Conservation (phyloP, 2,797 vertebrate genomes). For the Pygocentrus nattereri region DNA sequence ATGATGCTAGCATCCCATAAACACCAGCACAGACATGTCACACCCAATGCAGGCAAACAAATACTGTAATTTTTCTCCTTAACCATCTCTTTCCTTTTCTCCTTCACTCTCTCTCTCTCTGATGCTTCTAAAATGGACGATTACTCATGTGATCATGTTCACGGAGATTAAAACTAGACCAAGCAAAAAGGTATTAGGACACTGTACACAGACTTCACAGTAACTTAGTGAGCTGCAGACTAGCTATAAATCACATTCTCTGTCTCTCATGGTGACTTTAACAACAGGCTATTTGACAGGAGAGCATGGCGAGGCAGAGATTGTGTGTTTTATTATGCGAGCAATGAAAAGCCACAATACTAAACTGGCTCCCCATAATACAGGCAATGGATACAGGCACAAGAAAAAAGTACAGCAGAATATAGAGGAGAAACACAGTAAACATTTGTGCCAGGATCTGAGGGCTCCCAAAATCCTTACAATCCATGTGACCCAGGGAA, state of each 20-base stretch:
- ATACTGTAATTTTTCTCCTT: background rate
- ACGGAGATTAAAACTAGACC: background rate
- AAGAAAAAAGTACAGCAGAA: background rate
- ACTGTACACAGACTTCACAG: background rate
- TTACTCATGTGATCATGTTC: no score
- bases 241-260: background rate
- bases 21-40: conserved; percentile 14
- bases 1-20: conserved; percentile 1
- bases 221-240: no score
- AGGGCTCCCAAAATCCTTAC: background rate
- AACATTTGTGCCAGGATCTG: background rate
- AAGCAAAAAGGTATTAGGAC: background rate
- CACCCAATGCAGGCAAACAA: background rate
- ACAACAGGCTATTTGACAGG: background rate
- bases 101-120: background rate
- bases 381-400: background rate
- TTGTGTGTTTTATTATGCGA: background rate
- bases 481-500: background rate
- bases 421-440: no score
- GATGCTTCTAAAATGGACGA: no score
- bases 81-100: background rate
- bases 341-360: background rate
- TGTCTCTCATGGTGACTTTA: background rate
- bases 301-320: no score
- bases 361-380: background rate